Evolutionary conservation across 1,140 invertebrate genomes (phyloP).

Genomic region (Oryzaephilus surinamensis): DNA sequence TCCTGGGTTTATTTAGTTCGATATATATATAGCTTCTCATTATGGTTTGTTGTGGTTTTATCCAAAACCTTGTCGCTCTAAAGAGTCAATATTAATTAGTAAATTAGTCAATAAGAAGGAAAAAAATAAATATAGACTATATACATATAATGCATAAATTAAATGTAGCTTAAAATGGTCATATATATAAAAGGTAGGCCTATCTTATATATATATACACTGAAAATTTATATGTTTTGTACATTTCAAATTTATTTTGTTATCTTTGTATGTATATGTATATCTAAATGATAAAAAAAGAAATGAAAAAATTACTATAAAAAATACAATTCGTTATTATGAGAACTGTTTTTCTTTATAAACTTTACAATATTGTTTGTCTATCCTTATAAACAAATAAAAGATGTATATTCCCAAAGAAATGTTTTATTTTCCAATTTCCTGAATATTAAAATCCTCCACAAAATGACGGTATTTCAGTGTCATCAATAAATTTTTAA

Average conservation of each 20-base stretch:
- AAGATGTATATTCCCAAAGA: constrained; percentile 23
- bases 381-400: constrained; percentile 24
- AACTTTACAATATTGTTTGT: constrained; percentile 23
- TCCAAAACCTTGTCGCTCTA: constrained; percentile 22
- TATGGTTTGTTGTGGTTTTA: not conserved
- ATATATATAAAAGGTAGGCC: constrained; percentile 27
- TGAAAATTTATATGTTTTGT: constrained; percentile 29
- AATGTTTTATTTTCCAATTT: constrained; percentile 4
- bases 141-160: constrained; percentile 16
- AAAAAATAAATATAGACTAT: constrained; percentile 17
- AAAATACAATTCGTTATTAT: constrained; percentile 17
- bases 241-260: constrained; percentile 30
- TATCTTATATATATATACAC: constrained; percentile 31
- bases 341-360: constrained; percentile 20
- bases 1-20: not conserved
- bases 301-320: not conserved
- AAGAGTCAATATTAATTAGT: constrained; percentile 36
- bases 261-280: constrained; percentile 20
- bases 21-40: not conserved
- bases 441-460: not conserved
- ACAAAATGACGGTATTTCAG: not conserved
- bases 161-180: constrained; percentile 28
- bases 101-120: constrained; percentile 19
- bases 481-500: no score
- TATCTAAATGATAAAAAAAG: not conserved